These are phyloP conservation scores for Pelmatolapia mariae DNA, from an alignment of 2,113 vertebrate species.

Conservation along the genomic window DNA sequence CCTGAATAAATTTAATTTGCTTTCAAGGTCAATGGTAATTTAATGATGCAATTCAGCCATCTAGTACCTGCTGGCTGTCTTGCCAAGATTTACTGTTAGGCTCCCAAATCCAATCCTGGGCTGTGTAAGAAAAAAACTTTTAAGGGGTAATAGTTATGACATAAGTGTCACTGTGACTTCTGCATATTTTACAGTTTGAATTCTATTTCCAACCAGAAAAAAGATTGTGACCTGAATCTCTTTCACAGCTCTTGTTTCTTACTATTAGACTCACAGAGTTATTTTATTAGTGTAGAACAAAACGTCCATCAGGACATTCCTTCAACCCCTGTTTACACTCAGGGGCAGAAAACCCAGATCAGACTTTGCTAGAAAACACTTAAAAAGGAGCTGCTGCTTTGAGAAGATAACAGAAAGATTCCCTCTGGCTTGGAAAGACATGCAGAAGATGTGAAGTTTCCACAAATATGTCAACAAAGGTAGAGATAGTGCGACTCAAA, in stretches of 20 bases:
- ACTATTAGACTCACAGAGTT: background rate
- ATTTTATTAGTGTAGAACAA: background rate
- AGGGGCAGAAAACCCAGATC: background rate
- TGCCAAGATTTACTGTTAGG: background rate
- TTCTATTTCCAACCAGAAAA: background rate
- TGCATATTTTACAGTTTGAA: background rate
- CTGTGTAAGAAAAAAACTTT: background rate
- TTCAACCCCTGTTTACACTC: background rate
- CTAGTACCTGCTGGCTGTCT: background rate
- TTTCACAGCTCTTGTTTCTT: background rate
- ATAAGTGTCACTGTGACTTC: rapidly evolving
- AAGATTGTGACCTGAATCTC: background rate
- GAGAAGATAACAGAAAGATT: background rate
- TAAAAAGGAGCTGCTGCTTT: background rate
- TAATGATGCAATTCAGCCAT: background rate
- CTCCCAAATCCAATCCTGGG: background rate
- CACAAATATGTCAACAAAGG: background rate
- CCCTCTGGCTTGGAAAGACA: background rate
- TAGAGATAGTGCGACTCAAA: background rate
- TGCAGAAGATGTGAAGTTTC: background rate
- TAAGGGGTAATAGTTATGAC: background rate
- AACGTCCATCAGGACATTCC: rapidly evolving
- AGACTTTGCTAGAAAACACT: background rate
- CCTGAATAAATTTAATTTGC: background rate
- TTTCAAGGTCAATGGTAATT: background rate